These are phyloP conservation scores for Podarcis lilfordi DNA, from an alignment of 2,797 vertebrate species.

Conservation along the genomic window DNA sequence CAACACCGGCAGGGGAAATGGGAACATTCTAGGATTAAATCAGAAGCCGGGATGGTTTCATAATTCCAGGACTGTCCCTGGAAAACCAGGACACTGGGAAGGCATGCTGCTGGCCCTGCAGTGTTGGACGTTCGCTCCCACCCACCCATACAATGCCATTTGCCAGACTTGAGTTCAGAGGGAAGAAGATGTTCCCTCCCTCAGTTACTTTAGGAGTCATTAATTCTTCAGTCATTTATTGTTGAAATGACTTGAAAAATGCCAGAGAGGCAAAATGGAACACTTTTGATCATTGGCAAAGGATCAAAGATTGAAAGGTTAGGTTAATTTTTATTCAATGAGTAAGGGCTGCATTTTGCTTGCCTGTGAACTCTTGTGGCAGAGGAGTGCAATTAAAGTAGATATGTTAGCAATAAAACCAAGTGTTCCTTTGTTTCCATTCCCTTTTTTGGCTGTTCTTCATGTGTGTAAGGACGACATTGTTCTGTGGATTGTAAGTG, in stretches of 20 bases:
- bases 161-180: conserved; percentile 7
- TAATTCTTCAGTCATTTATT: conserved; percentile 63
- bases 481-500: background rate
- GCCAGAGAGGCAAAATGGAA: conserved; percentile 64
- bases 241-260: conserved; percentile 60
- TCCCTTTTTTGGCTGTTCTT: conserved; percentile 23
- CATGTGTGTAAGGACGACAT: background rate
- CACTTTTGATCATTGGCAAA: conserved; percentile 68
- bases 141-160: no score
- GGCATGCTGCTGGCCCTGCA: no score
- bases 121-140: no score
- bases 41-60: no score
- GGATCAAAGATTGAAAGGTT: conserved; percentile 71
- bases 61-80: no score
- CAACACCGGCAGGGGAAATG: no score
- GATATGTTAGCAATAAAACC: background rate
- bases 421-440: conserved; percentile 16
- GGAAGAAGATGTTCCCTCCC: conserved; percentile 6
- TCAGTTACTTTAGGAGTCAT: conserved; percentile 57
- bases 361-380: conserved; percentile 55
- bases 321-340: conserved; percentile 75
- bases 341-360: conserved; percentile 49
- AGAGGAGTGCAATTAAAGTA: conserved; percentile 37
- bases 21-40: no score
- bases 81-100: no score